Evolutionary conservation across 92 coral and sea anemone species (phyloP), one percentile per base, ranked within the genome.

Genomic region (Micromussa lordhowensis): DNA sequence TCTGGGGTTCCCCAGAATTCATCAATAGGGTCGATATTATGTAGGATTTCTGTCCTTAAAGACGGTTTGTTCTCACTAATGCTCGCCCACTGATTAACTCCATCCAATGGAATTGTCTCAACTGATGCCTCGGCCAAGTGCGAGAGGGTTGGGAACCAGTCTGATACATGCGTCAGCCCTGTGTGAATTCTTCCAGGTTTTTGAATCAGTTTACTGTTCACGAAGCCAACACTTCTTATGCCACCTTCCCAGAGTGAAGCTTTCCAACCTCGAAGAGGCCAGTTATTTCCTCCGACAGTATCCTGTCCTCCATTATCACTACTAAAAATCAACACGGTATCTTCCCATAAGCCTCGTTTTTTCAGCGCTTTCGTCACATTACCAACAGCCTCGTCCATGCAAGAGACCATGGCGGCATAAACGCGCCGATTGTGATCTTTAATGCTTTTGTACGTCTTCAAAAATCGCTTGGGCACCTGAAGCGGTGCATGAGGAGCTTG

Each of bases 191-290:
- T 83, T 16, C 76, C 83, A 29, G 94, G 88, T 6, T 75, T 92
- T 38, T 88, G 17, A 73, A 93, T 81, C 34, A 91, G 87, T n/a
- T 86, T 82, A 76, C 96, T 88, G 75, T 85, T 75, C 29, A 93
- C 94, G 64, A 93, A 88, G 22, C 94, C 96, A 12, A 93, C 94
- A 11, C 92, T 88, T 77, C 79, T 84, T 22, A 93, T 68, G 0
- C 96, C 96, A 0, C 96, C 96, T 78, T 93, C 96, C 96, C 96
- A 93, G n/a, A 93, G 57, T 2, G 96, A 91, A 0, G 82, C 91
- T 75, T 93, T 93, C 86, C 88, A 90, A 3, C 96, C 96, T 36
- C 96, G 85, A 59, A 93, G 79, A 1, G 96, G 96, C 94, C 94
- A 93, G 81, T 93, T 93, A 74, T 87, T 91, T 28, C 92, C 96